Evolutionary conservation across 2,113 vertebrate species (phyloP), one percentile per base, ranked within the genome.

Genomic region (Xyrauchen texanus): DNA sequence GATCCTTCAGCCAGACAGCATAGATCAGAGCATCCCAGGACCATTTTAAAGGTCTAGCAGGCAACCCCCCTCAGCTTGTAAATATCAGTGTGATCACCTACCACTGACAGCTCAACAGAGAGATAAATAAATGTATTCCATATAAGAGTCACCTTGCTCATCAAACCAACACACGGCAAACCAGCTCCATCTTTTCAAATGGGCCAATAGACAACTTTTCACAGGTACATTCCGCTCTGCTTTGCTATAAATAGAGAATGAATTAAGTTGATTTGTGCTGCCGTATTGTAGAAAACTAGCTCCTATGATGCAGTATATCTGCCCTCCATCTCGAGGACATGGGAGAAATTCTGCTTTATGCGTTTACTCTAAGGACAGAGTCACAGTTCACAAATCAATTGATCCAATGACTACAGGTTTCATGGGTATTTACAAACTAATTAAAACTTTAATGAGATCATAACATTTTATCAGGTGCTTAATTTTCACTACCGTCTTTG

Each of bases 341-440:
- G 46, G 78, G 13, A 9, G 9, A 9, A 45, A 55, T 44, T 61
- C 51, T 68, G 15, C 70, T 82, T 80, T 64, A 71, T 81, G 76
- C 73, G 53, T 74, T 68, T 51, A 68, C 47, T 82, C 70, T 63
- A 51, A 62, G 60, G 71, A 53, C 67, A 13, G 9, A 71, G 72
- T 52, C 68, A 68, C 34, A 58, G 78, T 82, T 79, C 52, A 7
- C 65, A 45, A 80, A 74, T 65, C 66, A 62, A 85, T 83, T 55
- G 84, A 85, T 86, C 80, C 21, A 45, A 53, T 65, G 47, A 70
- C 53, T 45, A n/a, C 60, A 34, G 60, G 68, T 68, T 73, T 80
- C 72, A 55, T n/a, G 77, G 58, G 81, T 70, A 85, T 85, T 84
- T 80, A 83, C 68, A 68, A 70, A 73, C 62, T 76, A 78, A 87